Conservation (phyloP, 2,888 invertebrate genomes). For the Tiliacea citrago region DNA sequence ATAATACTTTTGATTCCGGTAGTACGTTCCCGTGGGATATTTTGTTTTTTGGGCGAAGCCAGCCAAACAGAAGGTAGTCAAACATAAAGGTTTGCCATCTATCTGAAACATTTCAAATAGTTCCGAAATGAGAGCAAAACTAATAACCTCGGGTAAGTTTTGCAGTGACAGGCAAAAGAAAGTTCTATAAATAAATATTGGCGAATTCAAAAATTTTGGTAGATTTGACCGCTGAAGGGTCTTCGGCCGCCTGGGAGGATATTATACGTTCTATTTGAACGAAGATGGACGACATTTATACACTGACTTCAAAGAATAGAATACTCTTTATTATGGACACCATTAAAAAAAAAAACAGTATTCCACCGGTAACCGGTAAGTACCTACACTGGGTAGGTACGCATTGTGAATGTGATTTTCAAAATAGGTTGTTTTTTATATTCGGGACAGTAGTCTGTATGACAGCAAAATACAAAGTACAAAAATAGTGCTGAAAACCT, state of each 20-base stretch:
- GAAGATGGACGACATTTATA: neutral
- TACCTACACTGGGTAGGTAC: neutral
- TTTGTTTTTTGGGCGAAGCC: too few relatives aligned
- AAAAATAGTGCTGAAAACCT: neutral
- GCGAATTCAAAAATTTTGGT: conserved; percentile 23
- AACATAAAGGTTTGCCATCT: neutral
- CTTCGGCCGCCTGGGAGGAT: conserved; percentile 7
- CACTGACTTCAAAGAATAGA: too few relatives aligned
- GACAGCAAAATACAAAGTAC: neutral
- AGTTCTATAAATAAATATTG: conserved; percentile 13
- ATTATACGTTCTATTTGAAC: conserved; percentile 5
- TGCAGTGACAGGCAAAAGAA: neutral
- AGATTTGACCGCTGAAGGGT: neutral
- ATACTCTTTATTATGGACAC: too few relatives aligned
- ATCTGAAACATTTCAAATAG: neutral
- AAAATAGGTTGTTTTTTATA: neutral
- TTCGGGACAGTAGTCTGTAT: too few relatives aligned
- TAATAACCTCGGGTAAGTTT: neutral
- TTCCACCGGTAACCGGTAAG: too few relatives aligned
- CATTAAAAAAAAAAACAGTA: too few relatives aligned
- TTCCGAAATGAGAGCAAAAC: neutral
- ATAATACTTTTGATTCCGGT: too few relatives aligned
- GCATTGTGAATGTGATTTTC: neutral
- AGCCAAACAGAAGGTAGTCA: neutral
- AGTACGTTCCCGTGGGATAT: too few relatives aligned